phyloP scores from a whole-genome alignment of 2,888 invertebrate genomes.

The Plemyria rubiginata region DNA sequence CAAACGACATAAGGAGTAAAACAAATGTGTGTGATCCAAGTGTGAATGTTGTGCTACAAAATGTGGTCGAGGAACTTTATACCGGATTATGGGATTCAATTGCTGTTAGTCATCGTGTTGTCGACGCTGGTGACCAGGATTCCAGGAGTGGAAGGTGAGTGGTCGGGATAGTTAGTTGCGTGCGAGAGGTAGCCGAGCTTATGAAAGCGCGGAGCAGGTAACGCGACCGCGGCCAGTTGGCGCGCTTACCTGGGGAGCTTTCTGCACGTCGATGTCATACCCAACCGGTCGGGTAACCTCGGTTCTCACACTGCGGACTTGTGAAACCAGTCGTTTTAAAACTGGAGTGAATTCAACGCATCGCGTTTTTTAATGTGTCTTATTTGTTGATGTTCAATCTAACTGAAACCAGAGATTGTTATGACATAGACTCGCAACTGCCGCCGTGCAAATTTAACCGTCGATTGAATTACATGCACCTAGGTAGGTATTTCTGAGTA shows the following conservation, averaged over 20 bases:
- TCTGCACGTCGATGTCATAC: conserved; percentile 52
- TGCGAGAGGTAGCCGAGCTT: conserved; percentile 69
- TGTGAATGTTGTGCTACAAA: conserved; percentile 86
- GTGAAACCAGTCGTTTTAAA: conserved; percentile 82
- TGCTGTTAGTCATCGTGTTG: conserved; percentile 78
- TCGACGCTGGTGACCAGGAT: conserved; percentile 76
- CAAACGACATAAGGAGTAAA: conserved; percentile 79
- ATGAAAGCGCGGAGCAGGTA: conserved; percentile 74
- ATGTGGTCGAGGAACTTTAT: conserved; percentile 88
- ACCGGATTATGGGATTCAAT: conserved; percentile 88
- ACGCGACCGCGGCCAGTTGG: conserved; percentile 64
- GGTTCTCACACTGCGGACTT: conserved; percentile 82
- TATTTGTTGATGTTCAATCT: conserved; percentile 64
- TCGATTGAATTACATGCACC: conserved; percentile 39
- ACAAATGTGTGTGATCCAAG: conserved; percentile 85
- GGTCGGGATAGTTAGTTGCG: conserved; percentile 46
- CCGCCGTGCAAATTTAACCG: conserved; percentile 40
- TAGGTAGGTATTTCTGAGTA: conserved; percentile 38
- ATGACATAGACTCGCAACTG: conserved; percentile 53
- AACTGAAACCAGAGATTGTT: conserved; percentile 44
- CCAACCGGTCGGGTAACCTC: conserved; percentile 68
- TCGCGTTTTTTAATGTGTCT: conserved; percentile 75
- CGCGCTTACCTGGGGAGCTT: conserved; percentile 59
- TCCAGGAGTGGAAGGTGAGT: conserved; percentile 86
- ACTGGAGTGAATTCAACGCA: conserved; percentile 82